phyloP scores from a whole-genome alignment of 2,113 vertebrate species.

The Sapajus apella region DNA sequence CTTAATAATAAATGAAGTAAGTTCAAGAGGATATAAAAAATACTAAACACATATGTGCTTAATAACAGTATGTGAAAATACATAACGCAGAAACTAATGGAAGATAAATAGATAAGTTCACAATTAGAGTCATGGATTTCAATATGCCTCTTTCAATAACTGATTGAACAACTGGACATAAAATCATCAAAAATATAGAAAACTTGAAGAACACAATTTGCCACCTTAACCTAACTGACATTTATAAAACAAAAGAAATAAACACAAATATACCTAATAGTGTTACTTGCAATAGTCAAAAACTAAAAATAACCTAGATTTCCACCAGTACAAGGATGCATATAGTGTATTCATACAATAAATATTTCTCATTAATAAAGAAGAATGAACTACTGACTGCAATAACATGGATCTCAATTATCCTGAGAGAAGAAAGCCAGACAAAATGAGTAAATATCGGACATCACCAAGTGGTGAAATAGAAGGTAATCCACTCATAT shows the following conservation, averaged over 20 bases:
- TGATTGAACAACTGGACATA: not conserved
- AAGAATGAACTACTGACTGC: not conserved
- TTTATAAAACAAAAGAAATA: not conserved
- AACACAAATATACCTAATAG: not conserved
- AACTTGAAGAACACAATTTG: too few relatives aligned
- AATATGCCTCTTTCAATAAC: not conserved
- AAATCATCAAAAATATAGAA: not conserved
- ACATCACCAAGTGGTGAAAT: not conserved
- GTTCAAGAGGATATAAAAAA: too few relatives aligned
- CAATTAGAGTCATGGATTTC: not conserved
- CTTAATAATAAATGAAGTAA: too few relatives aligned
- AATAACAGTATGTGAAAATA: not conserved
- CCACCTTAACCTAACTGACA: not conserved
- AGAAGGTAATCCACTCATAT: not conserved
- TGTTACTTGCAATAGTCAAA: not conserved
- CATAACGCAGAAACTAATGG: too few relatives aligned
- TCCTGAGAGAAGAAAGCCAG: too few relatives aligned
- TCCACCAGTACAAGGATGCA: not conserved
- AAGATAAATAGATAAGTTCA: not conserved
- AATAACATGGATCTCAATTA: not conserved
- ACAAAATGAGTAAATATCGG: not conserved
- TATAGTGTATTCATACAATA: accelerated
- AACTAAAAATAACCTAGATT: not conserved
- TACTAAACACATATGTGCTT: not conserved
- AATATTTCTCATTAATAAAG: not conserved